Conservation (phyloP, 2,888 invertebrate species). For the Drosophila anceps region DNA sequence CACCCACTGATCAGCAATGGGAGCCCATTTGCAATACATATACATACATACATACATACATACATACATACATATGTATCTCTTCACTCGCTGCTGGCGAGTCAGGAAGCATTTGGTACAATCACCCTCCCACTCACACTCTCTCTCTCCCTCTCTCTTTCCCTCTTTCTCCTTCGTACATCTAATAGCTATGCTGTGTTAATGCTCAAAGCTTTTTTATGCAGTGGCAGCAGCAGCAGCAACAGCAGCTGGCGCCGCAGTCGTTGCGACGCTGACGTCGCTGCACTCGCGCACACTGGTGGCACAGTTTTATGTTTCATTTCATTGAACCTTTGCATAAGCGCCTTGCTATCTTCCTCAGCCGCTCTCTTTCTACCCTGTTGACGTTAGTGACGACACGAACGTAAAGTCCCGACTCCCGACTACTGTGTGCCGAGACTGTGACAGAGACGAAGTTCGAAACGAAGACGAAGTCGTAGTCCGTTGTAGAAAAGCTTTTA, state of each 20-base stretch:
- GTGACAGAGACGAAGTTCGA: slow-evolving; percentile 10
- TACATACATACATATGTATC: neutral
- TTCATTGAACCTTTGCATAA: slow-evolving; percentile 69
- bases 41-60: neutral
- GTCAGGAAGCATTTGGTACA: slow-evolving; percentile 51
- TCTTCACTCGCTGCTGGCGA: slow-evolving; percentile 23
- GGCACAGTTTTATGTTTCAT: slow-evolving; percentile 69
- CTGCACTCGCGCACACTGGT: slow-evolving; percentile 57
- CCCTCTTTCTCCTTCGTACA: slow-evolving; percentile 5
- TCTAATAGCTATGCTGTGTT: slow-evolving; percentile 35
- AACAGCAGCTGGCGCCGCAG: neutral
- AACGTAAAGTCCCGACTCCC: slow-evolving; percentile 26
- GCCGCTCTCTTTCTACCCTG: slow-evolving; percentile 64
- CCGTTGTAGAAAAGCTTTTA: slow-evolving; percentile 45
- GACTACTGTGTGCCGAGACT: neutral
- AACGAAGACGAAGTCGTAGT: slow-evolving; percentile 30
- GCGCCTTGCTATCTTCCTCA: slow-evolving; percentile 61
- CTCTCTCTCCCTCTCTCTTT: slow-evolving; percentile 5
- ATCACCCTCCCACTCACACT: slow-evolving; percentile 19
- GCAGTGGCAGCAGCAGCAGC: slow-evolving; percentile 5
- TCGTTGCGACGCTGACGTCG: slow-evolving; percentile 28
- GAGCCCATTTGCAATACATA: slow-evolving; percentile 38
- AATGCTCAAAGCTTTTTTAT: slow-evolving; percentile 49
- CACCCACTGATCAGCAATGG: slow-evolving; percentile 58
- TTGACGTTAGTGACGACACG: slow-evolving; percentile 56